Percentiles rank a stretch among this genome's conserved stretches.
These are phyloP conservation scores for Elymnias hypermnestra DNA, from an alignment of 1,140 invertebrate species.

Conservation along the genomic window DNA sequence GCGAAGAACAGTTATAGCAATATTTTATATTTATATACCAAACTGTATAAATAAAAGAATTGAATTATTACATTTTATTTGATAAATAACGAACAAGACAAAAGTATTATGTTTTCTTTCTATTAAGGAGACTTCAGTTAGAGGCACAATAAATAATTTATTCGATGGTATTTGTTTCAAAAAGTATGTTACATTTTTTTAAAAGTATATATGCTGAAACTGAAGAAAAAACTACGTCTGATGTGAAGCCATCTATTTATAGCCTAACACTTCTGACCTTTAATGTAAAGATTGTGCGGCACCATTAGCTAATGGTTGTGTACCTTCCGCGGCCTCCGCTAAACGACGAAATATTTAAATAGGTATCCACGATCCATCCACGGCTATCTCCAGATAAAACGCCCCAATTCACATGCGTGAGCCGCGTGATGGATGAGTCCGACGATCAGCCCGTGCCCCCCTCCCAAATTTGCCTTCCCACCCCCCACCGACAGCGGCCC, in stretches of 20 bases:
- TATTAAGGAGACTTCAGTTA: too few species aligned
- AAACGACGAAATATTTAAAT: conserved; percentile 74
- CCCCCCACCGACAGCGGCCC: conserved; percentile 42
- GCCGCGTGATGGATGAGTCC: conserved; percentile 70
- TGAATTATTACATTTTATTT: too few species aligned
- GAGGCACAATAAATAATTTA: too few species aligned
- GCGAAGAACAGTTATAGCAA: too few species aligned
- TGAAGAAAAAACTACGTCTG: too few species aligned
- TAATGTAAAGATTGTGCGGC: conserved; percentile 17
- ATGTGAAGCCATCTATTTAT: neutral
- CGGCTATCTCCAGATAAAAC: conserved; percentile 72
- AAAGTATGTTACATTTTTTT: too few species aligned
- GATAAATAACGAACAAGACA: too few species aligned
- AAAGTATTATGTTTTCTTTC: too few species aligned
- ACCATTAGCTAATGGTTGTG: conserved; percentile 23
- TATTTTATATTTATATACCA: too few species aligned
- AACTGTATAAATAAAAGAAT: too few species aligned
- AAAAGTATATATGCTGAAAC: too few species aligned
- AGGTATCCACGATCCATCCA: conserved; percentile 56
- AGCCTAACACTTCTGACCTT: neutral
- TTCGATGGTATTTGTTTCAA: too few species aligned
- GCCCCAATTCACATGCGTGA: conserved; percentile 73
- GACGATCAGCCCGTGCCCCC: conserved; percentile 66
- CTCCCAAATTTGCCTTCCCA: conserved; percentile 62
- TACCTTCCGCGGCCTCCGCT: conserved; percentile 24